Evolutionary conservation across 2,888 invertebrate species (phyloP).

Genomic region (Mellilla xanthometata): DNA sequence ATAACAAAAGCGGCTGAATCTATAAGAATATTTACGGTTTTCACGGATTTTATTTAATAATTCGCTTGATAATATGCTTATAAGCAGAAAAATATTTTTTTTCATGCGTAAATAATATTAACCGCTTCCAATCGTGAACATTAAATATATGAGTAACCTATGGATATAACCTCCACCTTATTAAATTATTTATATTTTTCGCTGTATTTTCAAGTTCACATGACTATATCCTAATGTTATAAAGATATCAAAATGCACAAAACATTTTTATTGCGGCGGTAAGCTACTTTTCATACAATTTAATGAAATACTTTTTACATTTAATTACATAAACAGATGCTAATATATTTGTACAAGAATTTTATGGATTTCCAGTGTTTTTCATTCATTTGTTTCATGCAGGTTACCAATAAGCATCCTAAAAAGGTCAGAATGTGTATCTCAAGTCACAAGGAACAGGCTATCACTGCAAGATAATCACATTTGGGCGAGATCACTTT

Average conservation of each 20-base stretch:
- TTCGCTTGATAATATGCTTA: neutral
- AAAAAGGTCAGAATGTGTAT: conserved; percentile 44
- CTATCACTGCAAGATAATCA: conserved; percentile 24
- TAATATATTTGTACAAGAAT: no score
- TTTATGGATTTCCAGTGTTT: no score
- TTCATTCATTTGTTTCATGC: no score
- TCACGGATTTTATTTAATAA: neutral
- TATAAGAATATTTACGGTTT: neutral
- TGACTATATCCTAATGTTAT: conserved; percentile 6
- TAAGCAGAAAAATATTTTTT: neutral
- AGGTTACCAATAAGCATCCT: conserved; percentile 52
- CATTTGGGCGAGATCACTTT: conserved; percentile 47
- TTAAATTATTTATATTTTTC: neutral
- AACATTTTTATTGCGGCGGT: conserved; percentile 56
- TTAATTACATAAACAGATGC: no score
- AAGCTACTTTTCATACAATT: conserved; percentile 28
- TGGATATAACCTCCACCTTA: conserved; percentile 7
- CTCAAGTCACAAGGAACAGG: conserved; percentile 35
- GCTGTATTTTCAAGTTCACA: neutral
- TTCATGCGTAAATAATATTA: neutral
- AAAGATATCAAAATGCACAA: conserved; percentile 53
- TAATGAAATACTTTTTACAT: neutral
- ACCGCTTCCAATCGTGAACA: no score
- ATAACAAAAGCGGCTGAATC: no score
- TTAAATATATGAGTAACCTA: neutral